Evolutionary conservation across 2,888 invertebrate species (phyloP).

Genomic region (Abscondita cerata): DNA sequence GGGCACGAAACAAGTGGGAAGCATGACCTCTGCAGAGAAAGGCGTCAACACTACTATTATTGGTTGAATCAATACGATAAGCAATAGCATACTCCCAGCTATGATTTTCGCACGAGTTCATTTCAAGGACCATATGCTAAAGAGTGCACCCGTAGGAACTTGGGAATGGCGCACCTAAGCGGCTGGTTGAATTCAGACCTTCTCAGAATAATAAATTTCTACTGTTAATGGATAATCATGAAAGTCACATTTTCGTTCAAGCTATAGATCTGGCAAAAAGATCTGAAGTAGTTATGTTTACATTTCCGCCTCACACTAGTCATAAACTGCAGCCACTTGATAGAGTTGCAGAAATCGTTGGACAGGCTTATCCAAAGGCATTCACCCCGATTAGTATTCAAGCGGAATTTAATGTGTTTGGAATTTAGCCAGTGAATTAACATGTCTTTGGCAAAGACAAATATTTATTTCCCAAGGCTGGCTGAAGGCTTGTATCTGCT

Average conservation of each 20-base stretch:
- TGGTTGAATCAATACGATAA: constrained; percentile 38
- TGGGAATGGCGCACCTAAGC: constrained; percentile 38
- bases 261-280: constrained; percentile 38
- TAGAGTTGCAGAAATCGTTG: too few relatives aligned
- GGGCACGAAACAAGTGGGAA: constrained; percentile 44
- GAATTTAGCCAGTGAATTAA: too few relatives aligned
- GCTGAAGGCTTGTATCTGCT: too few relatives aligned
- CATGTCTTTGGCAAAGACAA: too few relatives aligned
- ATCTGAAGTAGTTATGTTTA: constrained; percentile 44
- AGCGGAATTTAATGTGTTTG: too few relatives aligned
- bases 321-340: constrained; percentile 48
- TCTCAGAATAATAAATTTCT: constrained; percentile 39
- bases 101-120: background rate
- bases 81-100: constrained; percentile 10
- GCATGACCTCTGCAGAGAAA: constrained; percentile 36
- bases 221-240: constrained; percentile 40
- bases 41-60: constrained; percentile 39
- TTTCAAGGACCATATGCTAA: constrained; percentile 28
- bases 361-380: too few relatives aligned
- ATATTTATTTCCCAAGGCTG: too few relatives aligned
- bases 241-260: constrained; percentile 33
- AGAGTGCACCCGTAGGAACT: constrained; percentile 29
- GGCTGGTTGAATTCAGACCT: constrained; percentile 39
- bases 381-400: too few relatives aligned
- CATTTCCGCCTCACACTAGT: constrained; percentile 48